Conservation (phyloP, 1,140 invertebrate genomes). For the Aphidius ervi region DNA sequence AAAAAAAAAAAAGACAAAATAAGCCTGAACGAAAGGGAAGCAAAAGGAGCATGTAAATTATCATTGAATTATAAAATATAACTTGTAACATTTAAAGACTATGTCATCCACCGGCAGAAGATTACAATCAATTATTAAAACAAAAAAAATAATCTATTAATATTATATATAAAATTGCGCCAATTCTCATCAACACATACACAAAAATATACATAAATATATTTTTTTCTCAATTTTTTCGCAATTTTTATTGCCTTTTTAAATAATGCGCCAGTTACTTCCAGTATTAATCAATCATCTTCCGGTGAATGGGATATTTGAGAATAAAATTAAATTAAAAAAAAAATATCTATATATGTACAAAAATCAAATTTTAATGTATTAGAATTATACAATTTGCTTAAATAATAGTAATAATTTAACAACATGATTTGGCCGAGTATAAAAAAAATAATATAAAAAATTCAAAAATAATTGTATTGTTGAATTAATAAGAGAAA, state of each 20-base stretch:
- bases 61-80: not conserved
- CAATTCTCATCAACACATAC: constrained; percentile 2
- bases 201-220: not conserved
- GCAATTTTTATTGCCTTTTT: not conserved
- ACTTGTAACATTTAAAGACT: constrained; percentile 16
- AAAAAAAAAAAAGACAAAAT: no score
- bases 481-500: no score
- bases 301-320: constrained; percentile 30
- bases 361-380: constrained; percentile 49
- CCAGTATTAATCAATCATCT: constrained; percentile 27
- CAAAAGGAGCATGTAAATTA: constrained; percentile 12
- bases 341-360: constrained; percentile 32
- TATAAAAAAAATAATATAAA: constrained; percentile 30
- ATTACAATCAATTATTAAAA: constrained; percentile 19
- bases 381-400: constrained; percentile 22
- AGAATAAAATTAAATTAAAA: no score
- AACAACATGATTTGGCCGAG: constrained; percentile 25
- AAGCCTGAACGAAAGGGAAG: not conserved
- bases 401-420: constrained; percentile 21
- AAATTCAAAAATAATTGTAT: constrained; percentile 16
- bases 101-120: constrained; percentile 21
- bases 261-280: constrained; percentile 12
- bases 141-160: not conserved
- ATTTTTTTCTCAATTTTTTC: not conserved
- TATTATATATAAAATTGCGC: constrained; percentile 7